Base-by-base conservation (phyloP, 2,888 invertebrate genomes). In the Hypselothyrea guttata region DNA sequence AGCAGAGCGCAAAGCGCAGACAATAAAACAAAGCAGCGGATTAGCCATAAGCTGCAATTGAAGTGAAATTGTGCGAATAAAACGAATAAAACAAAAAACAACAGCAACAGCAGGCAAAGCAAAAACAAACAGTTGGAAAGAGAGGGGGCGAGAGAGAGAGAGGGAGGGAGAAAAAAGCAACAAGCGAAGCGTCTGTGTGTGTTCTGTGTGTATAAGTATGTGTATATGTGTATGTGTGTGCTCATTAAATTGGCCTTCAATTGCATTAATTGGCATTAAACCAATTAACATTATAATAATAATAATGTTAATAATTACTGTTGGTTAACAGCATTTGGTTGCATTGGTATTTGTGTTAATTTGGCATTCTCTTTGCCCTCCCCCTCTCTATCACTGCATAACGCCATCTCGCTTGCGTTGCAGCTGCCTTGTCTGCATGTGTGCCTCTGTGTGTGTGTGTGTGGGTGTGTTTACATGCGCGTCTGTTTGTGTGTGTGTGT, bases 201-300 rank as follows among this genome's bases (percentile, higher is more conserved):
- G 40, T 59, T 30, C 35, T 46, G 40, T 37, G 48, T 57, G 44
- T 46, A 37, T 37, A 34, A 38, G 37, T 52, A 34, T 44, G 31
- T 54, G 33, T 42, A 16, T 41, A 46, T 49, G 52, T 48, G 16
- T 37, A 15, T 53, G 48, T 52, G 55, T 62, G 49, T 49, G 54
- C 54, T 46, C 52, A 62, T 60, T 57, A 34, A 73, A 63, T 51
- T 77, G 68, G 64, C 74, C 81, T 77, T 79, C 77, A 81, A 76
- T 77, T 67, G 57, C 71, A 81, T 74, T 81, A 61, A 75, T 57
- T 49, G 65, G 62, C 64, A 70, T 72, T 72, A 62, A 74, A 71
- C 64, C 70, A 83, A 66, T 78, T 57, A 76, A 66, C 57, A n/a
- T n/a, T n/a, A n/a, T n/a, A n/a, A n/a, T n/a, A n/a, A n/a, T n/a